phyloP scores from a whole-genome alignment of 1,140 invertebrate species.

The Neotoxoptera formosana region DNA sequence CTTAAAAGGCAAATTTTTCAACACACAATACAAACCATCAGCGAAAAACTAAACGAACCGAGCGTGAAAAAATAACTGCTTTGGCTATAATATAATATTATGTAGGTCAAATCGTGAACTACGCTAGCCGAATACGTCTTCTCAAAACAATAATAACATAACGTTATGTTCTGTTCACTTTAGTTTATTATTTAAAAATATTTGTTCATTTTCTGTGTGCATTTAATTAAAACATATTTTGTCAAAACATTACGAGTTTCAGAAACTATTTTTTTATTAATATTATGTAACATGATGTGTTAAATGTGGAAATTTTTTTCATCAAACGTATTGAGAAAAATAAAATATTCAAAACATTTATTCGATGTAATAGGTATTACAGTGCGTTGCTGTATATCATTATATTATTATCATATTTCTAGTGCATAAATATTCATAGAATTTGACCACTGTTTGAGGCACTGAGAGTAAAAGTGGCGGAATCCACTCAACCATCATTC shows the following conservation, averaged over 20 bases:
- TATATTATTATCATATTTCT: too few relatives aligned
- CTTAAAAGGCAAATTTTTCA: constrained; percentile 57
- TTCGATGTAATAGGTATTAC: too few relatives aligned
- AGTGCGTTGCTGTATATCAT: too few relatives aligned
- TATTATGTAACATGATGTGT: not conserved
- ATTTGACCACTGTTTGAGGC: not conserved
- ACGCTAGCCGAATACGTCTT: not conserved
- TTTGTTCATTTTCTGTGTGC: not conserved
- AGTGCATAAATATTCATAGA: not conserved
- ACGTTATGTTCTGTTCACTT: too few relatives aligned
- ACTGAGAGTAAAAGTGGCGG: too few relatives aligned
- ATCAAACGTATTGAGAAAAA: too few relatives aligned
- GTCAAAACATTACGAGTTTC: not conserved
- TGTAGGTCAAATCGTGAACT: constrained; percentile 12
- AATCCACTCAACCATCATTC: too few relatives aligned
- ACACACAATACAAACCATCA: constrained; percentile 42
- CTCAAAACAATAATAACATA: too few relatives aligned
- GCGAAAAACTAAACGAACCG: constrained; percentile 30
- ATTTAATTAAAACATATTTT: not conserved
- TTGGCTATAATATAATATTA: not conserved
- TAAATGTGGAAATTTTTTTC: not conserved
- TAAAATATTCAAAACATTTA: too few relatives aligned
- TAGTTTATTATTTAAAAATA: not conserved
- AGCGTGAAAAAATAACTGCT: constrained; percentile 45
- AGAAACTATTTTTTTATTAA: not conserved